These are phyloP conservation scores for Acipenser ruthenus DNA, from an alignment of 2,797 vertebrate genomes.

Conservation along the genomic window DNA sequence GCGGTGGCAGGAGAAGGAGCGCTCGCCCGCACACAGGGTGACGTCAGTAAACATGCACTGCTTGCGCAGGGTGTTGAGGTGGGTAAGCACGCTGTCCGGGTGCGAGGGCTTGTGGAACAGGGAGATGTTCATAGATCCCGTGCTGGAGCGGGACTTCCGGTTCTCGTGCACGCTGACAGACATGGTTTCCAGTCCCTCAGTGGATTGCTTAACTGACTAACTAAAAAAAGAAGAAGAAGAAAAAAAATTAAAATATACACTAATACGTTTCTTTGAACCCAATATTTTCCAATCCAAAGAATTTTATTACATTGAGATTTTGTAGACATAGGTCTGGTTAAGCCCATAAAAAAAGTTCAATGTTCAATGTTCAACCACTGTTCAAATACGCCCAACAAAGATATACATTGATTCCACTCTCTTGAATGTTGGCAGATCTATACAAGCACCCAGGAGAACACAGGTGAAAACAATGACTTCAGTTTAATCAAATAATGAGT, in stretches of 20 bases:
- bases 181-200: conserved; percentile 59
- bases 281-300: too few relatives aligned
- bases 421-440: too few relatives aligned
- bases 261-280: conserved; percentile 5
- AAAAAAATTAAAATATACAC: not conserved
- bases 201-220: conserved; percentile 36
- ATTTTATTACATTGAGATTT: too few relatives aligned
- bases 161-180: conserved; percentile 90
- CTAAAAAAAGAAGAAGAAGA: conserved; percentile 19
- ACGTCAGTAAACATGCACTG: conserved; percentile 89
- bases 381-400: too few relatives aligned
- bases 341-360: too few relatives aligned
- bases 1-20: conserved; percentile 83
- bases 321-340: too few relatives aligned
- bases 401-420: too few relatives aligned
- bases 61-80: conserved; percentile 82
- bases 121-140: conserved; percentile 84
- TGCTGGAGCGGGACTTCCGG: conserved; percentile 85
- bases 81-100: conserved; percentile 81
- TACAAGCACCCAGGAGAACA: not conserved
- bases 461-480: not conserved
- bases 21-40: conserved; percentile 82
- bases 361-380: too few relatives aligned
- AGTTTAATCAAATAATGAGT: conserved; percentile 19
- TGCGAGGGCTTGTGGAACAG: conserved; percentile 90